Percentiles rank a stretch among this genome's conserved stretches.
These are phyloP conservation scores for Zosterops lateralis DNA, from an alignment of 2,113 vertebrate genomes.

Conservation along the genomic window DNA sequence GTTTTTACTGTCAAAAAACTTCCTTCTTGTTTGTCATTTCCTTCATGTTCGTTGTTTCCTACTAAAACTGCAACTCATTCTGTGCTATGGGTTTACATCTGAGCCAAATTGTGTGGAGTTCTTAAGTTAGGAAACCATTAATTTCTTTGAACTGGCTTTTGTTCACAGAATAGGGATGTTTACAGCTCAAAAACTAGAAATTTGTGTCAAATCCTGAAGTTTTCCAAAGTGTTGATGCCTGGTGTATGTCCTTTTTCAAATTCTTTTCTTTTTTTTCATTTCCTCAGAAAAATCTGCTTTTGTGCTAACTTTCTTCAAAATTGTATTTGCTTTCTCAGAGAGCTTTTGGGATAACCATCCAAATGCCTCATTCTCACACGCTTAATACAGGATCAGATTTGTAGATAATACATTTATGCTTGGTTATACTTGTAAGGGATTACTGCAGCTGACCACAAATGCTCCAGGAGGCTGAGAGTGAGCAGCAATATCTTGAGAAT, in stretches of 20 bases:
- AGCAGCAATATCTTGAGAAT: background rate
- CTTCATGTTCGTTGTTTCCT: background rate
- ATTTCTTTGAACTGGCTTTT: background rate
- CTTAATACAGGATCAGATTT: constrained; percentile 19
- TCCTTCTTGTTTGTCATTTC: background rate
- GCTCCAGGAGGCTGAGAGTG: background rate
- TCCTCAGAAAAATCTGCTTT: background rate
- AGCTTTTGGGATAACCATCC: background rate
- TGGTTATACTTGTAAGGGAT: background rate
- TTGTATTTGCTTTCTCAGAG: background rate
- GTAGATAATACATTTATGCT: constrained; percentile 32
- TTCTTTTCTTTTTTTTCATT: background rate
- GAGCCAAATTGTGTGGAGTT: background rate
- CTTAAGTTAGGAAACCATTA: background rate
- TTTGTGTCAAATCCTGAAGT: background rate
- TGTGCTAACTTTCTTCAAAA: background rate
- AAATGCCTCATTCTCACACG: background rate
- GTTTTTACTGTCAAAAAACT: background rate
- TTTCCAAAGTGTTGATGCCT: background rate
- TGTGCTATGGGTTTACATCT: background rate
- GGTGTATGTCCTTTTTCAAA: background rate
- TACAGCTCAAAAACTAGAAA: background rate
- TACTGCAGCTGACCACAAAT: background rate
- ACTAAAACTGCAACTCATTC: background rate
- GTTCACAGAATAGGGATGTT: background rate